phyloP scores from a whole-genome alignment of 2,888 invertebrate genomes.

The Caenorhabditis sp. region DNA sequence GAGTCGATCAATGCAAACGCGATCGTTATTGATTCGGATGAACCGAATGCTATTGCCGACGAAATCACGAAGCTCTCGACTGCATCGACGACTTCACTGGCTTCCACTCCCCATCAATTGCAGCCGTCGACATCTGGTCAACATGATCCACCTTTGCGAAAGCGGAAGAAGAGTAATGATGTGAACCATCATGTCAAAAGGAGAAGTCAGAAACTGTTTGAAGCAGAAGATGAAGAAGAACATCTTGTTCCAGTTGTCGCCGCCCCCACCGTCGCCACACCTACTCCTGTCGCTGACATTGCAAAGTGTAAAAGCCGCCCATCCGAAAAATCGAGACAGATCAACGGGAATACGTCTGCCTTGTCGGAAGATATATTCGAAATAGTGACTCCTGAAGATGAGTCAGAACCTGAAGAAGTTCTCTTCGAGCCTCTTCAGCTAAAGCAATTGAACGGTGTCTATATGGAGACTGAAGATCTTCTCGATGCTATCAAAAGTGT shows the following conservation, averaged over 20 bases:
- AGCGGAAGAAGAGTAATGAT: neutral
- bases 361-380: neutral
- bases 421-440: neutral
- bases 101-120: neutral
- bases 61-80: slow-evolving; percentile 6
- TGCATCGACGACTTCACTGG: neutral
- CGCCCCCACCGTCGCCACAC: neutral
- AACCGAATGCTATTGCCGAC: neutral
- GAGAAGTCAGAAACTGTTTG: slow-evolving; percentile 2
- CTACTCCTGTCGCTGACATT: no score
- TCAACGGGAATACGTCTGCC: neutral
- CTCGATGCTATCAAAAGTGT: slow-evolving; percentile 2
- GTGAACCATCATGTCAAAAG: neutral
- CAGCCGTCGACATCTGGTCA: neutral
- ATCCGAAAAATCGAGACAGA: neutral
- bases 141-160: neutral
- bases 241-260: neutral
- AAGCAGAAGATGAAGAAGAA: neutral
- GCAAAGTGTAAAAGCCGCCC: no score
- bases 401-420: slow-evolving; percentile 2
- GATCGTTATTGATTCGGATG: neutral
- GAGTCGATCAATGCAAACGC: neutral
- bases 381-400: neutral
- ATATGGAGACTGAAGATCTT: neutral
- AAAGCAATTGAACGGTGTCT: neutral